Conservation (phyloP, 2,888 invertebrate species). For the Apamea epomidion region DNA sequence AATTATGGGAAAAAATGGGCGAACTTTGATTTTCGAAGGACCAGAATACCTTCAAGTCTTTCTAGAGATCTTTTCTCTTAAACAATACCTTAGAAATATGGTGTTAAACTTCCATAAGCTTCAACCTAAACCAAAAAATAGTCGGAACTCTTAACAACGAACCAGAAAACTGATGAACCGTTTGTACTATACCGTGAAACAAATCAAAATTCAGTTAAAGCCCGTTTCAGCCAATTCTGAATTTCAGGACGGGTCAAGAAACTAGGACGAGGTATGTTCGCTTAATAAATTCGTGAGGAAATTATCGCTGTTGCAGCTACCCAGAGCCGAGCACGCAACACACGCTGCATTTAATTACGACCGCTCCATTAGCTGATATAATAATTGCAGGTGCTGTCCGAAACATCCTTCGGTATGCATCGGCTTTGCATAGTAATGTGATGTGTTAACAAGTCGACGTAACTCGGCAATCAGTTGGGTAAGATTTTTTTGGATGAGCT, state of each 20-base stretch:
- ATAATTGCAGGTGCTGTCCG: constrained; percentile 58
- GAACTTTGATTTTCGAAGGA: neutral
- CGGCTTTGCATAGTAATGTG: constrained; percentile 46
- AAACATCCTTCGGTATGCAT: constrained; percentile 43
- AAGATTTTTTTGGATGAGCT: constrained; percentile 1
- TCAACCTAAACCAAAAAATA: neutral
- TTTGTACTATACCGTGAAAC: constrained; percentile 6
- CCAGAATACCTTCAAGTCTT: neutral
- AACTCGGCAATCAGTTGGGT: constrained; percentile 10
- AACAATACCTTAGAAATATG: neutral
- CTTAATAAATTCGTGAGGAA: constrained; percentile 64
- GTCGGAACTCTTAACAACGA: neutral
- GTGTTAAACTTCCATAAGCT: neutral
- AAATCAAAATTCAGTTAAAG: constrained; percentile 15
- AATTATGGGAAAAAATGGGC: neutral
- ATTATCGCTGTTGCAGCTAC: constrained; percentile 56
- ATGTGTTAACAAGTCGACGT: constrained; percentile 28
- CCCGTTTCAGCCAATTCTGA: constrained; percentile 21
- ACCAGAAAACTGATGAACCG: neutral
- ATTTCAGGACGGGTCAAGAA: constrained; percentile 61
- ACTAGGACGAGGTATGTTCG: constrained; percentile 61
- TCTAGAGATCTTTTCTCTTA: neutral
- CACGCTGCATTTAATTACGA: constrained; percentile 64
- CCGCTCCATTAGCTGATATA: constrained; percentile 65
- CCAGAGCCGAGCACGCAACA: constrained; percentile 60